Evolutionary conservation across 2,888 invertebrate species (phyloP), one percentile per base, ranked within the genome.

Genomic region (Ametastegia equiseti): DNA sequence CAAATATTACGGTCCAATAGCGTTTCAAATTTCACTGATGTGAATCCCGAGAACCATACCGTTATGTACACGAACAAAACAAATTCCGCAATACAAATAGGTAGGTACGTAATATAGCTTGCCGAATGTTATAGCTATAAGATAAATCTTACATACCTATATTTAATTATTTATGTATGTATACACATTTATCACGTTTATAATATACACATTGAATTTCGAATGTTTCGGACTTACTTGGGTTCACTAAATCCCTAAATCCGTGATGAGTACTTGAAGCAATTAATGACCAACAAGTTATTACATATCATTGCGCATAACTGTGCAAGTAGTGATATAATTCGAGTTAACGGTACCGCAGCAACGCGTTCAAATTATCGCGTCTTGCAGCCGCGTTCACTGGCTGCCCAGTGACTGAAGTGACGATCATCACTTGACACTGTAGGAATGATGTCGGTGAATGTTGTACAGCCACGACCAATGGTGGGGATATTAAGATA

Each of bases 381-480:
- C n/a, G 39, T 67, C 23, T 39, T 33, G n/a, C 65, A 39, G 65
- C 19, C 65, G 36, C 39, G 65, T 65, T 60, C 42, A 23, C 60
- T 78, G 60, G 78, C 42, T 75, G 60, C n/a, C 27, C 60, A 30
- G 27, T 33, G 60, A 63, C 60, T 36, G 42, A 78, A 30, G 39
- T 39, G n/a, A 78, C 42, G n/a, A 78, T 78, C 60, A 39, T 60
- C 23, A 60, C 27, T 78, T 50, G 63, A 42, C 39, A 50, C 19
- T 54, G 19, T 33, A 36, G 36, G 33, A 47, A 71, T 27, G 71
- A 47, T 45, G 71, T 54, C 60, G 30, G 78, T 78, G 60, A 60
- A 60, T 54, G 54, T 73, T 33, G 33, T n/a, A n/a, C n/a, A n/a
- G n/a, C 45, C n/a, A 45, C 30, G 47, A 71, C 45, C 19, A 7